phyloP scores from a whole-genome alignment of 2,888 invertebrate species.

The Caradrina clavipalpis region DNA sequence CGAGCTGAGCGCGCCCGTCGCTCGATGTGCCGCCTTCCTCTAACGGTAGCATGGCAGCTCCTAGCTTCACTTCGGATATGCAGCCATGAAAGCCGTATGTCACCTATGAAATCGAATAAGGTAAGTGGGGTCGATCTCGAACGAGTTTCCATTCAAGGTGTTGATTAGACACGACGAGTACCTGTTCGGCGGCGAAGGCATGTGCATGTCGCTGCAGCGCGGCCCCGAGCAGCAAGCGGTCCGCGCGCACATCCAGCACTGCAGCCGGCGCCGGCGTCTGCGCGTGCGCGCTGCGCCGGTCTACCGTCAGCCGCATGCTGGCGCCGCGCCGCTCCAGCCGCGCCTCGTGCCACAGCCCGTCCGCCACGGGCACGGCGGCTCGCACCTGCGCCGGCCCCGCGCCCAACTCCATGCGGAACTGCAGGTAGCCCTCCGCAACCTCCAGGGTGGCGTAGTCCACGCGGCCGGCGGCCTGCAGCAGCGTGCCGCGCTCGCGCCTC shows the following conservation, averaged over 20 bases:
- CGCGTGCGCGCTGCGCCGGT: conserved; percentile 95
- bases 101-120: conserved; percentile 87
- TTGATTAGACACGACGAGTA: conserved; percentile 32
- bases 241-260: conserved; percentile 96
- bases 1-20: conserved; percentile 80
- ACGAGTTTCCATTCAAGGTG: not conserved
- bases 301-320: conserved; percentile 94
- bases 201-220: conserved; percentile 95
- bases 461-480: conserved; percentile 96
- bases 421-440: conserved; percentile 95
- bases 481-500: conserved; percentile 94
- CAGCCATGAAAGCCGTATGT: conserved; percentile 97
- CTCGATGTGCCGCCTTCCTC: conserved; percentile 82
- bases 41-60: conserved; percentile 94
- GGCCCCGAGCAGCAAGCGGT: conserved; percentile 96
- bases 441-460: conserved; percentile 97
- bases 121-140: not conserved
- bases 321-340: conserved; percentile 96
- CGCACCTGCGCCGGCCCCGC: conserved; percentile 96
- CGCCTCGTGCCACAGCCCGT: conserved; percentile 93
- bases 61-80: conserved; percentile 96
- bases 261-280: conserved; percentile 92
- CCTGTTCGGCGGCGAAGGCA: conserved; percentile 90
- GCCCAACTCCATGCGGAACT: conserved; percentile 98
- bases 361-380: conserved; percentile 89